phyloP scores from a whole-genome alignment of 2,797 vertebrate genomes.

The Buphagus erythrorhynchus region DNA sequence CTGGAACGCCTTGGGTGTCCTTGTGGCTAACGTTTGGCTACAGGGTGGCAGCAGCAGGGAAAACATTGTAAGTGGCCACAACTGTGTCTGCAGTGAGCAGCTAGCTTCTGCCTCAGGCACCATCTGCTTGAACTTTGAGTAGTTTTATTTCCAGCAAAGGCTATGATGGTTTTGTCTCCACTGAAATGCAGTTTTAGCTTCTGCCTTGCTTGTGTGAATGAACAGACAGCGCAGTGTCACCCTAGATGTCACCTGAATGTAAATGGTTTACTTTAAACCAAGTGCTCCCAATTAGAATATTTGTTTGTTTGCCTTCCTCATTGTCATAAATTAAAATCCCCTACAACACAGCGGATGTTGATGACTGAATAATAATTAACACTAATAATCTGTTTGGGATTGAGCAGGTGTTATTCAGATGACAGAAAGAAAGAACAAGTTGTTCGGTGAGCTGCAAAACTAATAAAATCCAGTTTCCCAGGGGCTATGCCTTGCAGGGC shows the following conservation, averaged over 20 bases:
- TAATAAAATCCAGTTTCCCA: neutral
- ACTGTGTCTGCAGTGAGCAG: neutral
- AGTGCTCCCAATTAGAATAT: conserved; percentile 21
- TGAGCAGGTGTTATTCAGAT: conserved; percentile 21
- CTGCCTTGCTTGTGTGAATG: neutral
- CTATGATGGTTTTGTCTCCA: neutral
- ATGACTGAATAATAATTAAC: conserved; percentile 53
- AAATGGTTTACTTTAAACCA: conserved; percentile 15
- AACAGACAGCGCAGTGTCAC: neutral
- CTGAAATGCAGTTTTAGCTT: neutral
- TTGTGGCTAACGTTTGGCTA: neutral
- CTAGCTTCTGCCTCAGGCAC: neutral
- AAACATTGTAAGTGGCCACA: neutral
- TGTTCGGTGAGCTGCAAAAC: neutral
- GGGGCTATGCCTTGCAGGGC: neutral
- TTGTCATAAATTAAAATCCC: conserved; percentile 58
- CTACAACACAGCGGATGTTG: conserved; percentile 22
- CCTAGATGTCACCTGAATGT: neutral
- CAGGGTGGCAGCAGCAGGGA: neutral
- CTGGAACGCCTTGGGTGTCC: neutral
- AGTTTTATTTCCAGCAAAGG: neutral
- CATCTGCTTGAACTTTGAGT: conserved; percentile 27
- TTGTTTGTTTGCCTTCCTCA: conserved; percentile 59
- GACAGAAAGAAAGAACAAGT: neutral
- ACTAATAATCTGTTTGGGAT: conserved; percentile 41